Conservation (phyloP, 2,113 vertebrate genomes). For the Helogale parvula region DNA sequence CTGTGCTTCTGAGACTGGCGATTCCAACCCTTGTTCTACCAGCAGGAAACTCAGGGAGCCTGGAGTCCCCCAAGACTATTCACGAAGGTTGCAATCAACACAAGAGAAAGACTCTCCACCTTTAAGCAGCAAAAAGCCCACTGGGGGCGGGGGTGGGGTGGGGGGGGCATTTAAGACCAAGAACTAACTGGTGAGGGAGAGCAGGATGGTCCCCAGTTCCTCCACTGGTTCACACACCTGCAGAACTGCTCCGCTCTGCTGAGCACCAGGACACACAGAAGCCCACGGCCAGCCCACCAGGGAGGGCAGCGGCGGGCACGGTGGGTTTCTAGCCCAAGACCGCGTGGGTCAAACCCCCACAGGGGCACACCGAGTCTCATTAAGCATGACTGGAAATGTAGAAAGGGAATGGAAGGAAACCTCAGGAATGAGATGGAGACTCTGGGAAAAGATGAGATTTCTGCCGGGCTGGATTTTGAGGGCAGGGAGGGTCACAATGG, state of each 20-base stretch:
- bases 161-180: neutral
- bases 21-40: neutral
- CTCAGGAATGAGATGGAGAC: neutral
- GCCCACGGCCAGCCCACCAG: neutral
- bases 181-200: neutral
- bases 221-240: neutral
- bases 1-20: neutral
- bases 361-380: neutral
- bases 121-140: neutral
- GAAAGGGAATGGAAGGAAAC: neutral
- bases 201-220: neutral
- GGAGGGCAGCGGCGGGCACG: neutral
- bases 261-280: neutral
- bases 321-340: neutral
- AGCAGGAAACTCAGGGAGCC: neutral
- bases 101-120: neutral
- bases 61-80: neutral
- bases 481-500: neutral
- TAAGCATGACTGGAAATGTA: neutral
- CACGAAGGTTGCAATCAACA: neutral
- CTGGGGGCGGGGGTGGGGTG: no score
- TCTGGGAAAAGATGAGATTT: neutral
- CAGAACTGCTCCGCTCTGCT: neutral
- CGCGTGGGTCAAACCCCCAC: accelerated
- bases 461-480: neutral